Conservation (phyloP, 37 sponge, comb jelly and placozoan genomes). For the Sycon ciliatum region DNA sequence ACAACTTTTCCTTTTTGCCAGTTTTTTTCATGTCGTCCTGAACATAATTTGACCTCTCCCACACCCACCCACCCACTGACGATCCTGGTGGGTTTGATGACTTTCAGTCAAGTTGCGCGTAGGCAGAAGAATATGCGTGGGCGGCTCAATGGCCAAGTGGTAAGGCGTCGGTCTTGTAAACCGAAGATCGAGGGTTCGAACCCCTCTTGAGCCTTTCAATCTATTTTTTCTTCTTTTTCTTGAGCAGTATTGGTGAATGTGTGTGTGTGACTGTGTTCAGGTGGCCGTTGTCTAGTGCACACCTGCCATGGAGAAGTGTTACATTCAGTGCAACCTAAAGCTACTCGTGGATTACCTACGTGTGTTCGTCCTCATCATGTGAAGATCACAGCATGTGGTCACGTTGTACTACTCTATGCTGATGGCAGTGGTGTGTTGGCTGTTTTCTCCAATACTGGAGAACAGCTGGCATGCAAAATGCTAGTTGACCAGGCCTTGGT, state of each 20-base stretch:
- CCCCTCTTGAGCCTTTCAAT: too few relatives aligned
- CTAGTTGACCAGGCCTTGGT: constrained; percentile 43
- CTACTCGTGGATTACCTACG: too few relatives aligned
- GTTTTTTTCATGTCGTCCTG: too few relatives aligned
- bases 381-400: constrained; percentile 30
- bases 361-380: constrained; percentile 49
- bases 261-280: neutral
- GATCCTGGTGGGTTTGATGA: neutral
- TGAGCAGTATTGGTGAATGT: neutral
- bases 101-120: neutral
- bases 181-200: too few relatives aligned
- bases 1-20: too few relatives aligned
- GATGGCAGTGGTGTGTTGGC: constrained; percentile 58
- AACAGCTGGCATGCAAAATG: constrained; percentile 25
- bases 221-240: neutral
- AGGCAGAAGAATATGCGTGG: constrained; percentile 10
- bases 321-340: too few relatives aligned
- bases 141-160: neutral
- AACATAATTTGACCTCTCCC: too few relatives aligned
- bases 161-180: too few relatives aligned
- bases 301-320: too few relatives aligned
- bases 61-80: too few relatives aligned
- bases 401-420: constrained; percentile 56
- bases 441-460: constrained; percentile 57
- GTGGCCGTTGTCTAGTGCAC: constrained; percentile 47